Conservation (phyloP, 2,888 invertebrate genomes). For the Standfussiana lucernea region DNA sequence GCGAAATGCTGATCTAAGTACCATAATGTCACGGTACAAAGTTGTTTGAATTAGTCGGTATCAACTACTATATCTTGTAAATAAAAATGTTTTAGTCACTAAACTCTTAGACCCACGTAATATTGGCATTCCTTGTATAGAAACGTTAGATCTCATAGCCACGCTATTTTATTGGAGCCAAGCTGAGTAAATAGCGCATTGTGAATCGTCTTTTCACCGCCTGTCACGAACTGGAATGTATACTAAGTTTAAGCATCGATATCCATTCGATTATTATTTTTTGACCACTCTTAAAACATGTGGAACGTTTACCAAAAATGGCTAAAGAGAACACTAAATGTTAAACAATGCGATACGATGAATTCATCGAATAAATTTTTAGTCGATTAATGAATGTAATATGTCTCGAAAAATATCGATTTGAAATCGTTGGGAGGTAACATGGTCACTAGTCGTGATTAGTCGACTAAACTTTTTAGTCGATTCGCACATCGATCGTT, state of each 20-base stretch:
- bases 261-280: conserved; percentile 55
- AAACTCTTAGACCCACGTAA: conserved; percentile 58
- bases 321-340: conserved; percentile 54
- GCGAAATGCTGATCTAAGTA: conserved; percentile 48
- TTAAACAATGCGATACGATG: conserved; percentile 49
- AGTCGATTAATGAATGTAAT: conserved; percentile 33
- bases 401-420: conserved; percentile 6
- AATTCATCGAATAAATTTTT: conserved; percentile 45
- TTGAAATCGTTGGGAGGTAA: conserved; percentile 34
- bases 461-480: conserved; percentile 40
- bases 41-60: conserved; percentile 62
- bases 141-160: conserved; percentile 59
- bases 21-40: conserved; percentile 54
- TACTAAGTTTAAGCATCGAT: conserved; percentile 57
- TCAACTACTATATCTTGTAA: conserved; percentile 62
- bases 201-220: conserved; percentile 55
- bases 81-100: conserved; percentile 69
- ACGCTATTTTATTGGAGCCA: conserved; percentile 57
- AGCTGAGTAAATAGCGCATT: conserved; percentile 47
- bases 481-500: conserved; percentile 37
- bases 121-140: conserved; percentile 70
- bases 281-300: conserved; percentile 56
- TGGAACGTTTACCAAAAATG: conserved; percentile 66
- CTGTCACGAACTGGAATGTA: conserved; percentile 60
- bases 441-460: conserved; percentile 4